Percentiles rank a stretch among this genome's conserved stretches.
Evolutionary conservation across 1,140 invertebrate genomes (phyloP).

Genomic region (Phocides pigmalion): DNA sequence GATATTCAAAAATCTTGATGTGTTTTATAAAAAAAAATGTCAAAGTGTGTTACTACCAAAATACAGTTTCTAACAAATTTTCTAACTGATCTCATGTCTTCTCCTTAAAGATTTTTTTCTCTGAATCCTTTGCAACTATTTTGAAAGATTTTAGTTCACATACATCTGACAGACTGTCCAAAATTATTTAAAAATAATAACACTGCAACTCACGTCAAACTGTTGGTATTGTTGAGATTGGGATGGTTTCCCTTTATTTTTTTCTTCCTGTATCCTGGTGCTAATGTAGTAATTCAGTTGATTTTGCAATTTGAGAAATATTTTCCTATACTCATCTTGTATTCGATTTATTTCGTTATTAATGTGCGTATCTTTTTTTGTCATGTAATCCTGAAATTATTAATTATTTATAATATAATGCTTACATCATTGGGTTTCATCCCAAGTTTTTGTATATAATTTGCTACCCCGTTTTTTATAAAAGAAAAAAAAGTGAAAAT

Average conservation of each 20-base stretch:
- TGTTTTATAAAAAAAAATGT: too few species aligned
- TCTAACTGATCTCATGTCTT: too few species aligned
- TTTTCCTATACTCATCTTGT: slow-evolving; percentile 74
- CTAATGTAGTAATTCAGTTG: slow-evolving; percentile 66
- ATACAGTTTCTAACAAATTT: too few species aligned
- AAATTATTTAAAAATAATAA: slow-evolving; percentile 5
- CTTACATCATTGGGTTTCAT: too few species aligned
- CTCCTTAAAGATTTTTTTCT: too few species aligned
- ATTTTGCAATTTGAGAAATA: slow-evolving; percentile 71
- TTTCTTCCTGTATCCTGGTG: slow-evolving; percentile 57
- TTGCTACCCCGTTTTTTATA: too few species aligned
- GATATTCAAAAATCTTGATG: too few species aligned
- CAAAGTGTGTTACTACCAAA: too few species aligned
- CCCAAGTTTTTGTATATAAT: too few species aligned
- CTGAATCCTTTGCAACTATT: too few species aligned
- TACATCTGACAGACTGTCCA: too few species aligned
- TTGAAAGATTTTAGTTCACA: too few species aligned
- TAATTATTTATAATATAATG: slow-evolving; percentile 8
- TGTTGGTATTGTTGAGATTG: slow-evolving; percentile 47
- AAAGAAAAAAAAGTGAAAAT: slow-evolving; percentile 1
- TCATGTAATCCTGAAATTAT: slow-evolving; percentile 73
- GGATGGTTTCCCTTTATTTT: slow-evolving; percentile 41
- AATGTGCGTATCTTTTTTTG: slow-evolving; percentile 78
- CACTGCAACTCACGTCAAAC: slow-evolving; percentile 53
- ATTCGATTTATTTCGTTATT: slow-evolving; percentile 78